Base-by-base conservation (phyloP, 2,888 invertebrate species). In the Leptinotarsa haldemani region DNA sequence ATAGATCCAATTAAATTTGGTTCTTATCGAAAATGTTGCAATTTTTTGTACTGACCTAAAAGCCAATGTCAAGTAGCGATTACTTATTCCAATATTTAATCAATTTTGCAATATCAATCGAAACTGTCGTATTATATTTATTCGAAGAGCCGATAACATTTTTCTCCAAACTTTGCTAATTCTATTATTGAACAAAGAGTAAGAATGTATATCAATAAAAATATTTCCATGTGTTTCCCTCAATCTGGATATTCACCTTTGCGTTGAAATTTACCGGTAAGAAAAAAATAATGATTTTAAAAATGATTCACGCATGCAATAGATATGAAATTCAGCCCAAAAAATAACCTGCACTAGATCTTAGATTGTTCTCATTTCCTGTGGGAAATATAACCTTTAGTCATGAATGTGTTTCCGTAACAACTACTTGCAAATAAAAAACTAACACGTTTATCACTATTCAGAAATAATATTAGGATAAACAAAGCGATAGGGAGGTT, bases 401-500 rank as follows among this genome's bases (percentile, higher is more conserved):
- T 40, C 40, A 40, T 9, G 40, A 30, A 9, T 30, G 1, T 40
- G 40, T 40, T 40, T 40, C 40, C 9, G 9, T 40, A 40, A 40
- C 9, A 40, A 9, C 40, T 40, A 50, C 50, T 50, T 15, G 15
- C 15, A 50, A n/a, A 50, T 50, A 50, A 50, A n/a, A 50, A 50
- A 13, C 0, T 50, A 50, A 40, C 7, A 61, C 30, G 40, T 70
- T 68, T 68, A 58, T 68, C 68, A 56, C 20, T 68, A 68, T 73
- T 72, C 63, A 70, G 70, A 73, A 70, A 72, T 67, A 68, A 70
- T 70, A 77, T 75, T 77, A 76, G 74, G 53, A 76, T 76, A 76
- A 76, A 75, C 73, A 76, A 76, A 61, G 66, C 50, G 73, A 76
- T 69, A 75, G 58, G 56, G 56, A 75, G 78, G 78, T 78, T 78